These are phyloP conservation scores for Spodoptera picta DNA, from an alignment of 2,888 invertebrate species.

Conservation along the genomic window DNA sequence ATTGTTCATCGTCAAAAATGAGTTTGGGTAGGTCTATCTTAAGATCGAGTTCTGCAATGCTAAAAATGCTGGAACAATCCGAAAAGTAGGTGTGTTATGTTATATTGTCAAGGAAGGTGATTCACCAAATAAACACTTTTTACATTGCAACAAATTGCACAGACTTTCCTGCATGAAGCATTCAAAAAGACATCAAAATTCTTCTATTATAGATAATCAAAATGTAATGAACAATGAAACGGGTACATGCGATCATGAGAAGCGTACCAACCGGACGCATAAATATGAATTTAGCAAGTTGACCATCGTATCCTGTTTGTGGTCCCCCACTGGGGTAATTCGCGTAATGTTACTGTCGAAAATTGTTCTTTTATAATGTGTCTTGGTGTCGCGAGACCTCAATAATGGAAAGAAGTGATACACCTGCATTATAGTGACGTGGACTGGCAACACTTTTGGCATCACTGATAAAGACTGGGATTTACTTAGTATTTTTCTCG, in stretches of 20 bases:
- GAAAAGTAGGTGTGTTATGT: no score
- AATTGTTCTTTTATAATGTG: slow-evolving; percentile 58
- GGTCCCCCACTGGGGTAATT: slow-evolving; percentile 55
- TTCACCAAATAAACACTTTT: not conserved
- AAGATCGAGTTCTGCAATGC: no score
- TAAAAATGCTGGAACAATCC: no score
- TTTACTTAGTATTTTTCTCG: no score
- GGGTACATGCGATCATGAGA: slow-evolving; percentile 47
- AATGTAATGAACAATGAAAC: slow-evolving; percentile 48
- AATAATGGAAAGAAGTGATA: slow-evolving; percentile 28
- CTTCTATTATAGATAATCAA: slow-evolving; percentile 42
- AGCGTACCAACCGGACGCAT: slow-evolving; percentile 73
- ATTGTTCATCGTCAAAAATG: no score
- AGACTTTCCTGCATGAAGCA: slow-evolving; percentile 26
- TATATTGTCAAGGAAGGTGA: not conserved
- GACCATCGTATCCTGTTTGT: slow-evolving; percentile 70
- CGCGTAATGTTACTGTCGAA: slow-evolving; percentile 58
- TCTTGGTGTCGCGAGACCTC: slow-evolving; percentile 33
- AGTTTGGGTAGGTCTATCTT: no score
- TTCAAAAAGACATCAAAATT: slow-evolving; percentile 41
- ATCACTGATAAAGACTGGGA: no score
- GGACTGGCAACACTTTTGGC: slow-evolving; percentile 13
- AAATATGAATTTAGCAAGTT: slow-evolving; percentile 82
- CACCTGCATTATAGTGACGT: slow-evolving; percentile 8
- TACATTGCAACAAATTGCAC: slow-evolving; percentile 19